Percentiles rank a stretch among this genome's conserved stretches.
Evolutionary conservation across 2,797 vertebrate genomes (phyloP).

Genomic region (Chelonia mydas): DNA sequence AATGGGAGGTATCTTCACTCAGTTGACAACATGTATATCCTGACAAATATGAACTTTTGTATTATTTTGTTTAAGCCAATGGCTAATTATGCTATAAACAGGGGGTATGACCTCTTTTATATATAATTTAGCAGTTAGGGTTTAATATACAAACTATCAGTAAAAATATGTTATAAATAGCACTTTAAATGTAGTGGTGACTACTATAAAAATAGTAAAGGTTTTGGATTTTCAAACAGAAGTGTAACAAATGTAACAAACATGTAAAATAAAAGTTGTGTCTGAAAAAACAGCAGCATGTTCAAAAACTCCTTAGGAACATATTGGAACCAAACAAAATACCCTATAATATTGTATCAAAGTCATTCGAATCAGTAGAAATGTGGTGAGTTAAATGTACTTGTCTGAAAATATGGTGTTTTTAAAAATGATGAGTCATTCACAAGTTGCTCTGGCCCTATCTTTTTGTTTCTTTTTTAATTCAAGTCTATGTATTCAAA

Average conservation of each 20-base stretch:
- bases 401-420: background rate
- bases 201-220: background rate
- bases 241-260: background rate
- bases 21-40: background rate
- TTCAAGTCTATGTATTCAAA: background rate
- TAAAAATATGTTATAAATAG: slow-evolving; percentile 11
- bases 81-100: slow-evolving; percentile 37
- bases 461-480: background rate
- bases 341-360: background rate
- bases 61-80: slow-evolving; percentile 1
- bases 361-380: background rate
- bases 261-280: background rate
- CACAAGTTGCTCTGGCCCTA: background rate
- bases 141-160: slow-evolving; percentile 41
- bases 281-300: background rate
- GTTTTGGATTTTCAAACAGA: background rate
- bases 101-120: slow-evolving; percentile 45
- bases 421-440: background rate
- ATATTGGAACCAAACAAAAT: background rate
- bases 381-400: background rate
- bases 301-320: background rate
- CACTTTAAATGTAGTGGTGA: background rate
- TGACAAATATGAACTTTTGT: background rate
- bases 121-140: slow-evolving; percentile 28
- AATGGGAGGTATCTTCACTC: accelerated